Evolutionary conservation across 2,797 vertebrate genomes (phyloP).

Genomic region (Thamnophis elegans): DNA sequence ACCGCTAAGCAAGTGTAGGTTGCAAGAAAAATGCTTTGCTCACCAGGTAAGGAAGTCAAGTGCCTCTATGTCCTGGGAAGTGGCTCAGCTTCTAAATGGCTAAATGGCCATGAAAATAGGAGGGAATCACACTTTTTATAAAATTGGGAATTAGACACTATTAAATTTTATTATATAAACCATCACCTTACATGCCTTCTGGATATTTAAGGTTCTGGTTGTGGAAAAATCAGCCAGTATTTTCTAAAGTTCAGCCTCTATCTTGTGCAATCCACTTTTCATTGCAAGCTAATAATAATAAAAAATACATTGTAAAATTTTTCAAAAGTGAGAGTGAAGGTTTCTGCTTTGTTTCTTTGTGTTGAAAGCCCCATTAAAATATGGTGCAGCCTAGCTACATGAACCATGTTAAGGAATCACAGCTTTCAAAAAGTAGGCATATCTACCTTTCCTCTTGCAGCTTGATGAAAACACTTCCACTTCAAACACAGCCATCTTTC

Average conservation of each 20-base stretch:
- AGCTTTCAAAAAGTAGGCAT: not conserved
- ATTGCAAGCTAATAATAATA: not conserved
- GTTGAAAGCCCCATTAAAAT: not conserved
- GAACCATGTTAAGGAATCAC: not conserved
- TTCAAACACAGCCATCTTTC: not conserved
- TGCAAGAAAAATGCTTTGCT: not conserved
- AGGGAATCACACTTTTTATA: not conserved
- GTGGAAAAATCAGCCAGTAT: constrained; percentile 18
- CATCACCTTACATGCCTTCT: not conserved
- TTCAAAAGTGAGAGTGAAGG: not conserved
- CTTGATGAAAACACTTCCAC: not conserved
- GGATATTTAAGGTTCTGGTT: not conserved
- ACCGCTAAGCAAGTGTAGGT: not conserved
- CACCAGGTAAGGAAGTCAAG: not conserved
- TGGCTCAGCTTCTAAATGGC: not conserved
- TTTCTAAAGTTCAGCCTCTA: not conserved
- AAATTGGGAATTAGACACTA: not conserved
- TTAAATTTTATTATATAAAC: not conserved
- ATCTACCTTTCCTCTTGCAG: not conserved
- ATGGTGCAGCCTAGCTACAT: not conserved
- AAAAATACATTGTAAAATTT: not conserved
- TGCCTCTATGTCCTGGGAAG: not conserved
- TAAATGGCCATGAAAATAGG: not conserved
- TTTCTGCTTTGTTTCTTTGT: not conserved
- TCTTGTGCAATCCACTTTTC: not conserved